These are phyloP conservation scores for Drosophila prosaltans DNA, from an alignment of 1,140 invertebrate genomes.

Conservation along the genomic window DNA sequence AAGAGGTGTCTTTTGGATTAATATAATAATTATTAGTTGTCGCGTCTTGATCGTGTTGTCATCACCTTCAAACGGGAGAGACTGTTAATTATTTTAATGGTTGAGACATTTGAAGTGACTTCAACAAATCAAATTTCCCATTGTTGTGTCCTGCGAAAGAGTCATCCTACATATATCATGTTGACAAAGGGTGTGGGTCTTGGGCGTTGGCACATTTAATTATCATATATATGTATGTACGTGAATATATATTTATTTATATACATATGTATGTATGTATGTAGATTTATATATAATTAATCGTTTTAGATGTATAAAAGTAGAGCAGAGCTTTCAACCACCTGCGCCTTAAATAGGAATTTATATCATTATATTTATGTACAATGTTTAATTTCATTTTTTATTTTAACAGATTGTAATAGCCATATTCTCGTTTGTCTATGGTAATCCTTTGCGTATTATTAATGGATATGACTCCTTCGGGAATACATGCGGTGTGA, in stretches of 20 bases:
- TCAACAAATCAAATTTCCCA: background rate
- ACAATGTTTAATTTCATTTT: constrained; percentile 17
- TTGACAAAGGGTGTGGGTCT: constrained; percentile 17
- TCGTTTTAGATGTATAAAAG: too few species aligned
- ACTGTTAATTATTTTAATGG: constrained; percentile 61
- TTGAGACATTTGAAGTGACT: background rate
- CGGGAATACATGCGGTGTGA: constrained; percentile 96
- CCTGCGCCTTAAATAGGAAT: too few species aligned
- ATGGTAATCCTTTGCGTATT: constrained; percentile 93
- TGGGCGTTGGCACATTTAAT: constrained; percentile 6
- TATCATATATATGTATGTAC: background rate
- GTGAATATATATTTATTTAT: background rate
- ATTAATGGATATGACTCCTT: constrained; percentile 97
- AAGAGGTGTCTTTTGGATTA: constrained; percentile 18
- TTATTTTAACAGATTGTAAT: constrained; percentile 87
- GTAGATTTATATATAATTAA: too few species aligned
- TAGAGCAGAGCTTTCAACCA: too few species aligned
- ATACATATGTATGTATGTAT: constrained; percentile 7
- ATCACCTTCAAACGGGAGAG: constrained; percentile 54
- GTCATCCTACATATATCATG: background rate
- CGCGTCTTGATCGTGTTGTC: constrained; percentile 41
- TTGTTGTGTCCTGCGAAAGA: background rate
- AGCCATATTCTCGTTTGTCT: constrained; percentile 93
- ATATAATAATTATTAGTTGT: too few species aligned
- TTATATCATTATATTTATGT: constrained; percentile 25